Evolutionary conservation across 1,140 invertebrate genomes (phyloP).

Genomic region (Musca vetustissima): DNA sequence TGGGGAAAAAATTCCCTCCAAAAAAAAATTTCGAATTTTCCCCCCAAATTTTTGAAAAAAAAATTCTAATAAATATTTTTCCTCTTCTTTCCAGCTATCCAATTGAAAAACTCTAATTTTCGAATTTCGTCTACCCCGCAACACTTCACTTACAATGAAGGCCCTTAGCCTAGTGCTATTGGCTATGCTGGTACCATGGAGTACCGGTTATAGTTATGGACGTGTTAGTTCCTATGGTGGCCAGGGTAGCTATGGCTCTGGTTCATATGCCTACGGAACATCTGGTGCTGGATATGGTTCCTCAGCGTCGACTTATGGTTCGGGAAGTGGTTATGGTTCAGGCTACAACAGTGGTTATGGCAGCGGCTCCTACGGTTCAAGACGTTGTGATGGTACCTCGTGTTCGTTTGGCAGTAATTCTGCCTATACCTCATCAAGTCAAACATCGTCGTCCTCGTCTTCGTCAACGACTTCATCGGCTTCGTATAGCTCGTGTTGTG

Average conservation of each 20-base stretch:
- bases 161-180: too few species aligned
- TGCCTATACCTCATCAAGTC: slow-evolving; percentile 4
- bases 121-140: too few species aligned
- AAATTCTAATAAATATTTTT: too few species aligned
- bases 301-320: background rate
- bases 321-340: too few species aligned
- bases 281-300: background rate
- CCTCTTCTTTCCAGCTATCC: background rate
- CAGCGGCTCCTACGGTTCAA: too few species aligned
- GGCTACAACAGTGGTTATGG: too few species aligned
- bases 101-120: background rate
- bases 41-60: too few species aligned
- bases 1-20: too few species aligned
- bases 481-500: background rate
- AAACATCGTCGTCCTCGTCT: background rate
- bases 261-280: background rate
- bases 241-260: background rate
- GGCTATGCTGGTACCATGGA: too few species aligned
- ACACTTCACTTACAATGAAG: background rate
- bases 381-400: background rate
- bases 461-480: background rate
- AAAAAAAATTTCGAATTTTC: too few species aligned
- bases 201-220: too few species aligned
- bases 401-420: background rate
- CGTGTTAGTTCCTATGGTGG: too few species aligned